Evolutionary conservation across 2,113 vertebrate genomes (phyloP).

Genomic region (Chroicocephalus ridibundus): DNA sequence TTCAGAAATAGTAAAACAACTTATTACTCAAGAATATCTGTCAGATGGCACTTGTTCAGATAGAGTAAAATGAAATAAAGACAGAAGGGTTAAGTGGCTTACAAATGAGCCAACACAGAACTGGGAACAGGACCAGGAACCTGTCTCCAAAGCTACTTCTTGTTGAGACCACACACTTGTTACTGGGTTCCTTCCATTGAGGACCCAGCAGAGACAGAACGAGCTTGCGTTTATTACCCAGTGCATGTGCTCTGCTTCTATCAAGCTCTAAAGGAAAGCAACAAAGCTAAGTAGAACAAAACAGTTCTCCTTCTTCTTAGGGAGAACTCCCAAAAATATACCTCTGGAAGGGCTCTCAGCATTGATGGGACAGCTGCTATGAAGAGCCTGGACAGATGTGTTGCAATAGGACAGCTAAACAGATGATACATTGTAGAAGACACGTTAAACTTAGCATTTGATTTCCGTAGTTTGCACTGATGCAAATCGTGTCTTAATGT

Average conservation of each 20-base stretch:
- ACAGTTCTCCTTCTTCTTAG: not conserved
- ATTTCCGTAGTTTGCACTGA: not conserved
- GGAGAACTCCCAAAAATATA: not conserved
- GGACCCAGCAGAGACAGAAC: not conserved
- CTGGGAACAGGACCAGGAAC: slow-evolving; percentile 57
- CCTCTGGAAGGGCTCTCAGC: not conserved
- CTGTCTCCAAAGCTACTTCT: slow-evolving; percentile 43
- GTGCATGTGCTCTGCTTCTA: not conserved
- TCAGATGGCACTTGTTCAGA: not conserved
- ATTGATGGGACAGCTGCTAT: not conserved
- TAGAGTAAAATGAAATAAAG: not conserved
- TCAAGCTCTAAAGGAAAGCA: not conserved
- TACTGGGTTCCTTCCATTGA: not conserved
- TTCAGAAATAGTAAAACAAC: not conserved
- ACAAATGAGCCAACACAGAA: slow-evolving; percentile 42
- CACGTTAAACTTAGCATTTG: not conserved
- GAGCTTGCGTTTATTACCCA: not conserved
- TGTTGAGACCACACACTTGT: slow-evolving; percentile 57
- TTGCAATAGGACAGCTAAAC: not conserved
- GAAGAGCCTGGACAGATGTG: not conserved
- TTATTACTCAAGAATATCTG: not conserved
- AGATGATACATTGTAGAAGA: not conserved
- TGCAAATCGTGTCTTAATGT: not conserved
- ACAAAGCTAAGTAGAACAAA: not conserved
- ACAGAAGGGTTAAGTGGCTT: slow-evolving; percentile 54